Conservation (phyloP, 2,113 vertebrate genomes). For the Xiphophorus couchianus region DNA sequence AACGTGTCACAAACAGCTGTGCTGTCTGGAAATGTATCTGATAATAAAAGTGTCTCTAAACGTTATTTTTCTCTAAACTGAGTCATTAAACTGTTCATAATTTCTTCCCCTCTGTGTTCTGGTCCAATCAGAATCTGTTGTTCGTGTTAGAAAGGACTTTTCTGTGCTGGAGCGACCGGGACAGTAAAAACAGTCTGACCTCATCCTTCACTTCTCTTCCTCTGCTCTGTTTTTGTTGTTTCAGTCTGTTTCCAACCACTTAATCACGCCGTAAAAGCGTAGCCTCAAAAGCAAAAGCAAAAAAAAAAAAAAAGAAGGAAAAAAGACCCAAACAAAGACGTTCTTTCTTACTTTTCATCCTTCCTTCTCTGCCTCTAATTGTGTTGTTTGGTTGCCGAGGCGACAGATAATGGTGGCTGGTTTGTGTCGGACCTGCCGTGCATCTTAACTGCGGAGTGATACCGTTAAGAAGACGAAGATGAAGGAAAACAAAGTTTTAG, state of each 20-base stretch:
- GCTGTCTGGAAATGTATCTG: constrained; percentile 71
- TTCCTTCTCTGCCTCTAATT: constrained; percentile 24
- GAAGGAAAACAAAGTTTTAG: neutral
- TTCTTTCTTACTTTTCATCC: constrained; percentile 41
- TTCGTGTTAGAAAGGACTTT: constrained; percentile 33
- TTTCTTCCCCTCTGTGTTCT: neutral
- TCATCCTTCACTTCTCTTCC: constrained; percentile 43
- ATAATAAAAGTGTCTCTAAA: constrained; percentile 63
- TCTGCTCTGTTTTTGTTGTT: constrained; percentile 63
- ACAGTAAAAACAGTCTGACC: constrained; percentile 55
- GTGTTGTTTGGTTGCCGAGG: constrained; percentile 63
- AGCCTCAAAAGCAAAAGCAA: neutral
- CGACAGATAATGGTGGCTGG: constrained; percentile 45
- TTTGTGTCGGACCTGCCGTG: constrained; percentile 48
- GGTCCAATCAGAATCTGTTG: constrained; percentile 28
- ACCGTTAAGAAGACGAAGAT: constrained; percentile 6
- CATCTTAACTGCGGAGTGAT: constrained; percentile 58
- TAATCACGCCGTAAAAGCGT: constrained; percentile 47
- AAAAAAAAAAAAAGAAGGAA: neutral
- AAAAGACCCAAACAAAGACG: constrained; percentile 41
- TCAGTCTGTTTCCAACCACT: constrained; percentile 60
- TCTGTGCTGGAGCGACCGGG: constrained; percentile 36
- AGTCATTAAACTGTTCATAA: neutral
- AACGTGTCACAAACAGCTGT: constrained; percentile 71
- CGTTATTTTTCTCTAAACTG: constrained; percentile 3